Evolutionary conservation across 92 coral and sea anemone species (phyloP), one percentile per base, ranked within the genome.

Genomic region (Zoanthus sansibaricus): DNA sequence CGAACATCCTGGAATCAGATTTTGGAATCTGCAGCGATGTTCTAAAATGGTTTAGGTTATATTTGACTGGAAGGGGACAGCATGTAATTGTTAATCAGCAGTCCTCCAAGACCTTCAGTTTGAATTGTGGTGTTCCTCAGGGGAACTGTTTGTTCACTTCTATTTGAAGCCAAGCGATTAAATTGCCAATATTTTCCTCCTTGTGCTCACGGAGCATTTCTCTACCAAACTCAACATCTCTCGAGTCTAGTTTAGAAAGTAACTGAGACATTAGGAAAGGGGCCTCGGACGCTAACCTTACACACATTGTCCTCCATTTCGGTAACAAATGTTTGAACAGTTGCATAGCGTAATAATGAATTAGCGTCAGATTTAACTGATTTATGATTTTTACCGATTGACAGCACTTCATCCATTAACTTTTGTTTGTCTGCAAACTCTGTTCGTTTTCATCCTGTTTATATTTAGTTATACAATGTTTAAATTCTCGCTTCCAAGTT

Each of bases 241-340:
- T 70, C 10, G 83, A 86, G 42, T 91, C 89, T 15, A 87, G 87
- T 70, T 91, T 91, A 10, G 94, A 88, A 5, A 88, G 42, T 56
- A 91, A 88, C 47, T 86, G 89, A 14, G 90, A 88, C 88, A 89
- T 92, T 21, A 92, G 76, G 58, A 92, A 92, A 13, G 92, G 90
- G 1, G 92, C 72, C 18, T 92, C 92, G 12, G 84, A 58, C 78
- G 59, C n/a, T 44, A 7, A 93, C 95, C 0, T 47, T 68, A 18
- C 92, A 93, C 9, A 84, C 95, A 70, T 93, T 93, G 61, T 90
- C 92, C 70, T 87, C 90, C 95, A 85, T 90, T 31, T 87, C 94
- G 18, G 48, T 90, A 14, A 67, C 90, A 82, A 56, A 90, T 45
- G 77, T 71, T 12, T 72, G 21, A 46, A 93, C 78, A 6, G 89